Percentiles rank a stretch among this genome's conserved stretches.
phyloP scores from a whole-genome alignment of 2,797 vertebrate species.

The Setipinna tenuifilis region DNA sequence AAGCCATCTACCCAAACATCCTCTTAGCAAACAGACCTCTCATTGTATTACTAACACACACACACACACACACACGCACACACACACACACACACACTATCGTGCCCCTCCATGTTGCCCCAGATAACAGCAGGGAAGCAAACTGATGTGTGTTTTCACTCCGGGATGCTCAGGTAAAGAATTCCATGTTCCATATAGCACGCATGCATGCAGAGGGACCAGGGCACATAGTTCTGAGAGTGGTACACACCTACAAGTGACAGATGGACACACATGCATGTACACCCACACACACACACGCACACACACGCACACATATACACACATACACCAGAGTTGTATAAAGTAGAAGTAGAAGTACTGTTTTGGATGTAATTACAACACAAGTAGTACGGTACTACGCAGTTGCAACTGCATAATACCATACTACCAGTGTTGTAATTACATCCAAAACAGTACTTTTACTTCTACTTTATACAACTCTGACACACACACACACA shows the following conservation, averaged over 20 bases:
- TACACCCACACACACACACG: neutral
- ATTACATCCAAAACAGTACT: too few species aligned
- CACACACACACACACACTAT: too few species aligned
- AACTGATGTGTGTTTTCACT: constrained; percentile 50
- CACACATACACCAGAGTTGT: too few species aligned
- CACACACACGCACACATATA: neutral
- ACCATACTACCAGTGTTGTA: too few species aligned
- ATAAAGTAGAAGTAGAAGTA: too few species aligned
- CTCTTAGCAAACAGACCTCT: constrained; percentile 63
- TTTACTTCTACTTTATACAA: too few species aligned
- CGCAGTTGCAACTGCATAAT: too few species aligned
- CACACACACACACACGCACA: constrained; percentile 24
- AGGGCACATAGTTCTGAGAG: neutral
- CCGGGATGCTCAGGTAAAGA: constrained; percentile 60
- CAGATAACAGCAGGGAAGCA: constrained; percentile 65
- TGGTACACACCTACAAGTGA: neutral
- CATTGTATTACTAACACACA: constrained; percentile 61
- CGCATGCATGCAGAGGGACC: neutral
- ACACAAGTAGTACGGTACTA: too few species aligned
- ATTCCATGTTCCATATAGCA: constrained; percentile 36
- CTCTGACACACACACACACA: neutral
- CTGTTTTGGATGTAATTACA: too few species aligned
- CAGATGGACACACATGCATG: neutral
- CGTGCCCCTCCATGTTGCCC: constrained; percentile 28
- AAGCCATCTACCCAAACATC: constrained; percentile 51